Conservation (phyloP, 2,888 invertebrate species). For the Tachina lurida region DNA sequence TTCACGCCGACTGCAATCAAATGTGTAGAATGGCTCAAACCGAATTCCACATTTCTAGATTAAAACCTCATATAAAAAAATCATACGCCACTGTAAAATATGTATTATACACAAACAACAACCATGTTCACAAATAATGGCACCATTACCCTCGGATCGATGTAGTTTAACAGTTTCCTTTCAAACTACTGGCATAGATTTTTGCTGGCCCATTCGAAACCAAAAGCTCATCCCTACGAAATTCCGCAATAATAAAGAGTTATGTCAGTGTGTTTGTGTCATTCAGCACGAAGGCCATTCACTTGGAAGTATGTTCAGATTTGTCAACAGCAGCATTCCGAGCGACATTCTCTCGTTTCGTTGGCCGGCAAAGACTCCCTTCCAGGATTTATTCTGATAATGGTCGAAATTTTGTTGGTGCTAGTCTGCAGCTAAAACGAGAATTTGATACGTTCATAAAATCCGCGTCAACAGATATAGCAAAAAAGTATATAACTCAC, state of each 20-base stretch:
- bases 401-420: slow-evolving; percentile 36
- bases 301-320: slow-evolving; percentile 30
- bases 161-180: slow-evolving; percentile 18
- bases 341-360: slow-evolving; percentile 31
- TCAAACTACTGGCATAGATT: slow-evolving; percentile 40
- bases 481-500: slow-evolving; percentile 9
- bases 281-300: background rate
- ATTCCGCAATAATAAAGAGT: slow-evolving; percentile 6
- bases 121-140: background rate
- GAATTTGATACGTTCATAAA: slow-evolving; percentile 20
- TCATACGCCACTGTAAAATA: slow-evolving; percentile 1
- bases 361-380: slow-evolving; percentile 37
- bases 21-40: slow-evolving; percentile 37
- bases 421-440: slow-evolving; percentile 5
- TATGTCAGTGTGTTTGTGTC: slow-evolving; percentile 2
- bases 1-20: slow-evolving; percentile 22
- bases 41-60: slow-evolving; percentile 17
- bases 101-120: background rate
- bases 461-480: background rate
- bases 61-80: slow-evolving; percentile 3
- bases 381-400: slow-evolving; percentile 17
- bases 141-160: slow-evolving; percentile 27
- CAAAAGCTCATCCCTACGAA: slow-evolving; percentile 11
- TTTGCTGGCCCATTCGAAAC: slow-evolving; percentile 39
- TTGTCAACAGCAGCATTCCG: slow-evolving; percentile 13